Conservation (phyloP, 2,797 vertebrate genomes). For the Parambassis ranga region DNA sequence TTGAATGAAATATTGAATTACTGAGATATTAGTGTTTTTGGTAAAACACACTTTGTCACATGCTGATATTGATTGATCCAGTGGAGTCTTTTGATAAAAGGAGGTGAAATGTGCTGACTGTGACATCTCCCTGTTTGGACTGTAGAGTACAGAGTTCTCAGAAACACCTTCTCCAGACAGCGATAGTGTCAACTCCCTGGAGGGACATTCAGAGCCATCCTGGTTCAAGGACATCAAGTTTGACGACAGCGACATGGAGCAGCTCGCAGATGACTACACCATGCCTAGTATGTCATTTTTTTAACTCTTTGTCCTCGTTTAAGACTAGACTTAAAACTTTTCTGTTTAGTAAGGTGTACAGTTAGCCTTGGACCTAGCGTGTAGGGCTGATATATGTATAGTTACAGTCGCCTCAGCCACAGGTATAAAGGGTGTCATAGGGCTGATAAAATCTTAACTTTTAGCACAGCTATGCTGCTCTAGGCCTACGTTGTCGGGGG, state of each 20-base stretch:
- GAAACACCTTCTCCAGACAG: conserved; percentile 98
- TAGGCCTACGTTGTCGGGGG: no score
- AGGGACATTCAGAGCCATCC: conserved; percentile 96
- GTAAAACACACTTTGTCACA: not conserved
- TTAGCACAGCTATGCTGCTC: no score
- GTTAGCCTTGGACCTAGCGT: no score
- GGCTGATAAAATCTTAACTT: no score
- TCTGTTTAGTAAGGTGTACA: no score
- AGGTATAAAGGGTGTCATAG: no score
- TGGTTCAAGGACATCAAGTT: conserved; percentile 99
- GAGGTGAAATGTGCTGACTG: not conserved
- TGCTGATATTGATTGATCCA: conserved; percentile 5
- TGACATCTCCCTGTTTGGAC: conserved; percentile 6
- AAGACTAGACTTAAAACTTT: no score
- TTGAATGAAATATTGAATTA: no score
- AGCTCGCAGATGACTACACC: conserved; percentile 91
- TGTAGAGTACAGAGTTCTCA: conserved; percentile 93
- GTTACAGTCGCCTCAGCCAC: no score
- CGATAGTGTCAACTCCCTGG: conserved; percentile 95
- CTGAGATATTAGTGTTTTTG: not conserved
- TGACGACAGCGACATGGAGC: conserved; percentile 97
- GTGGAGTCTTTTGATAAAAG: not conserved
- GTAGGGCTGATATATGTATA: no score
- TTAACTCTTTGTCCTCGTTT: no score
- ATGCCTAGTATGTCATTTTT: conserved; percentile 75